A percentile compares a stretch with the other conserved stretches of the same genome.
Evolutionary conservation across 2,797 vertebrate species (phyloP).

Genomic region (Leucoraja ocellata): DNA sequence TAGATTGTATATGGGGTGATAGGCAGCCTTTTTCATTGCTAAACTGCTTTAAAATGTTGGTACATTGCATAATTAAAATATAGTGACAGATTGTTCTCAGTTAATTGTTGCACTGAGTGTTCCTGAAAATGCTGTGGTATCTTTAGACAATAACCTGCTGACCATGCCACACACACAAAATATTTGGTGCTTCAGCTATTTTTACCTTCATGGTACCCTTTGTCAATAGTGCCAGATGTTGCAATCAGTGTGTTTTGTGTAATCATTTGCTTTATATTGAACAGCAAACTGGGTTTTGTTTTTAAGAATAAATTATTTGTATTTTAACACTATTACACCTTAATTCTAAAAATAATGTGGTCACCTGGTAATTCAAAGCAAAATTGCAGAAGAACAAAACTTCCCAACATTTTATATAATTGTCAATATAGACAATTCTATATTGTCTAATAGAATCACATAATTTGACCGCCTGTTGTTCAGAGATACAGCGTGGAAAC

Average conservation of each 20-base stretch:
- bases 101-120: not conserved
- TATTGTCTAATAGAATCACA: too few species aligned
- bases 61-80: not conserved
- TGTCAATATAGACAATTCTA: too few species aligned
- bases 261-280: not conserved
- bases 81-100: not conserved
- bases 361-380: not conserved
- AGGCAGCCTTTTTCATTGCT: not conserved
- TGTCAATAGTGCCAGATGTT: not conserved
- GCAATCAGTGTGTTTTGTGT: not conserved
- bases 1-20: not conserved
- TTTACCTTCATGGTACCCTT: not conserved
- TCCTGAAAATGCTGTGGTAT: not conserved
- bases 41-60: not conserved
- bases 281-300: not conserved
- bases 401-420: too few species aligned
- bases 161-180: not conserved
- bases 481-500: too few species aligned
- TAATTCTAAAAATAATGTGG: not conserved
- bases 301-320: not conserved
- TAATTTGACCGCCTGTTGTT: too few species aligned
- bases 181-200: constrained; percentile 11
- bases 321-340: not conserved
- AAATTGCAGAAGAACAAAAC: not conserved
- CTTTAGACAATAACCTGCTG: constrained; percentile 20